Conservation (phyloP, 1,140 invertebrate genomes). For the Dendrolimus kikuchii region DNA sequence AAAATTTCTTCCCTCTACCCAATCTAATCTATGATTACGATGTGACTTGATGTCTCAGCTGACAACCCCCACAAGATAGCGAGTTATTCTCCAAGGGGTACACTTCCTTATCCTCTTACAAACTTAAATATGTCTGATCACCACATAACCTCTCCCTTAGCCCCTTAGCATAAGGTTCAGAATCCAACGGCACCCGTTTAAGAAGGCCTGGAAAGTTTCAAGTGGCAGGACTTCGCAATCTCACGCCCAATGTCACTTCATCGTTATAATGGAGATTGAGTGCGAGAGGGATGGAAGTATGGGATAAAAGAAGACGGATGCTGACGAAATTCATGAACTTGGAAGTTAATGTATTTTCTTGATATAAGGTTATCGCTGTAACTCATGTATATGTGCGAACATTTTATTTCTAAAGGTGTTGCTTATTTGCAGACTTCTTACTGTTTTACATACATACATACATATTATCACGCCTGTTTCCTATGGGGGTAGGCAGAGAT, state of each 20-base stretch:
- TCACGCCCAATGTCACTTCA: constrained; percentile 39
- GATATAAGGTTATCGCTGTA: too few relatives aligned
- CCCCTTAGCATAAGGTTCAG: constrained; percentile 1
- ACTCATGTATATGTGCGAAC: too few relatives aligned
- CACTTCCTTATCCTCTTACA: constrained; percentile 17
- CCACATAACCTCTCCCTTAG: constrained; percentile 1
- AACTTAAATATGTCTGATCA: constrained; percentile 5
- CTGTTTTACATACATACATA: too few relatives aligned
- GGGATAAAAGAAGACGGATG: constrained; percentile 12
- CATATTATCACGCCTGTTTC: too few relatives aligned
- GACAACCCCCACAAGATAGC: constrained; percentile 18
- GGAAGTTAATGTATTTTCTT: not conserved
- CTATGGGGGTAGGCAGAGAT: too few relatives aligned
- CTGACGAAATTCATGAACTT: constrained; percentile 37
- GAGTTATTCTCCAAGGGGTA: constrained; percentile 22
- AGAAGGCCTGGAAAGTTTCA: constrained; percentile 8
- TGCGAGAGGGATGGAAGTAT: constrained; percentile 17
- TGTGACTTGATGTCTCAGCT: constrained; percentile 16
- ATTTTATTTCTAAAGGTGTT: too few relatives aligned
- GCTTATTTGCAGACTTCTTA: too few relatives aligned
- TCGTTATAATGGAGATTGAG: constrained; percentile 39
- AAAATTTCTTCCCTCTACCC: not conserved
- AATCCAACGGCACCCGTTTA: constrained; percentile 6
- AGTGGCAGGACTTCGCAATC: constrained; percentile 17
- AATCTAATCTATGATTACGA: constrained; percentile 11